Conservation (phyloP, 1,140 invertebrate species). For the Bombus breviceps region DNA sequence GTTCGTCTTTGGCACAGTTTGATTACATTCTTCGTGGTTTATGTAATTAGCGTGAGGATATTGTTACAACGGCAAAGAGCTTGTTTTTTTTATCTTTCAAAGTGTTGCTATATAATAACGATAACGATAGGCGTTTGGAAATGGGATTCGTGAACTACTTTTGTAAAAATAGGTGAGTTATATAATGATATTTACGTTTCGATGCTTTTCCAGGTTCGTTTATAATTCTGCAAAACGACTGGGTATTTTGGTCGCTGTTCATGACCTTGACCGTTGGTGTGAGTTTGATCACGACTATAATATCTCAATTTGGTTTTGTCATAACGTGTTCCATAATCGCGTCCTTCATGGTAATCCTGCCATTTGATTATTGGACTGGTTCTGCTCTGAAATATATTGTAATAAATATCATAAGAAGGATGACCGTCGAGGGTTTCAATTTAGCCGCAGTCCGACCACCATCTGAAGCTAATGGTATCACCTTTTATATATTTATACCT, state of each 20-base stretch:
- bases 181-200: too few species aligned
- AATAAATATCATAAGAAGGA: conserved; percentile 86
- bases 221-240: conserved; percentile 79
- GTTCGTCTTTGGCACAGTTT: conserved; percentile 9
- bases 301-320: conserved; percentile 72
- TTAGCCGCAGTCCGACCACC: conserved; percentile 85
- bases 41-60: not conserved
- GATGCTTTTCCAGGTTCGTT: conserved; percentile 11
- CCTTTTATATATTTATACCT: not conserved
- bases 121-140: too few species aligned
- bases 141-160: too few species aligned
- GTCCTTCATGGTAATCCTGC: conserved; percentile 85
- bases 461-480: conserved; percentile 85
- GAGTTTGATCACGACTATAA: conserved; percentile 46
- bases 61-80: not conserved
- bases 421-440: conserved; percentile 84
- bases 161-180: too few species aligned
- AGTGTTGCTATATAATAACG: too few species aligned
- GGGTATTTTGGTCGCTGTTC: conserved; percentile 87
- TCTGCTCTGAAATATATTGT: conserved; percentile 88
- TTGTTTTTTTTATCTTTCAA: not conserved
- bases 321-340: conserved; percentile 84
- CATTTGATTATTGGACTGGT: conserved; percentile 86
- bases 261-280: conserved; percentile 81
- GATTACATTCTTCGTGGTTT: not conserved